Evolutionary conservation across 1,140 invertebrate species (phyloP).

Genomic region (Neotoxoptera formosana): DNA sequence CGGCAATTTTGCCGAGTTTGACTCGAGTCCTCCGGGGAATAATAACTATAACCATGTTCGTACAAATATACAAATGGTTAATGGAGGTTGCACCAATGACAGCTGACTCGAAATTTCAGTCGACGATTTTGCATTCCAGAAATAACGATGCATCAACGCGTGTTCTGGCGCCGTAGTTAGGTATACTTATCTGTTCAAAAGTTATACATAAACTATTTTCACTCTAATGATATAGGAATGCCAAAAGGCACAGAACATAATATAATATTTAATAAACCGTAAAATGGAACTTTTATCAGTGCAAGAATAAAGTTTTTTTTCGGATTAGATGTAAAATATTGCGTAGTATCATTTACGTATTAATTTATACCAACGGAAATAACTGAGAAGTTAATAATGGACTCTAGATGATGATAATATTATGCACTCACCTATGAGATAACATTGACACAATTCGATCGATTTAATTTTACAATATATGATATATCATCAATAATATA

Average conservation of each 20-base stretch:
- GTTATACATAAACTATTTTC: neutral
- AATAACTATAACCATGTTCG: neutral
- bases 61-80: conserved; percentile 6
- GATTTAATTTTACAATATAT: neutral
- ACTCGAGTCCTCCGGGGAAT: neutral
- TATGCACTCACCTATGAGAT: neutral
- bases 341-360: neutral
- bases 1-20: neutral
- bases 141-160: neutral
- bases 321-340: neutral
- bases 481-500: too few species aligned
- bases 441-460: neutral
- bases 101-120: neutral
- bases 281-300: neutral
- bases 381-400: neutral
- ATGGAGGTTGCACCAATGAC: neutral
- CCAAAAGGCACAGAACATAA: neutral
- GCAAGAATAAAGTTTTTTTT: neutral
- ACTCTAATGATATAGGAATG: neutral
- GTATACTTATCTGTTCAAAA: neutral
- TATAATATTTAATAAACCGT: neutral
- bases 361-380: neutral
- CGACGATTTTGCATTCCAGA: neutral
- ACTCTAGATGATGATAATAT: neutral
- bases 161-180: neutral